phyloP scores from a whole-genome alignment of 2,113 vertebrate species.

The Odocoileus virginianus region DNA sequence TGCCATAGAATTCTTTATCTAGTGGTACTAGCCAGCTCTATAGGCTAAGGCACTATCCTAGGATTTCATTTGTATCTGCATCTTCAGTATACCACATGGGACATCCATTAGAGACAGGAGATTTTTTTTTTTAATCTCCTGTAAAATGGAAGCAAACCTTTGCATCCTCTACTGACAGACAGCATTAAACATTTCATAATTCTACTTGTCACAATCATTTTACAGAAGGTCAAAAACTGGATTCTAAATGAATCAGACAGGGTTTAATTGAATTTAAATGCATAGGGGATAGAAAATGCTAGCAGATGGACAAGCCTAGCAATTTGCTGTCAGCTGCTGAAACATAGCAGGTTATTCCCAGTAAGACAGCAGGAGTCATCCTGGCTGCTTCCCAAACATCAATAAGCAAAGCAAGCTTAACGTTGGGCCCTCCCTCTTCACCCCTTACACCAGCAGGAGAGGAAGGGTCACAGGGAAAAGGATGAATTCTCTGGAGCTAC shows the following conservation, averaged over 20 bases:
- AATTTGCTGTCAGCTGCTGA: slow-evolving; percentile 37
- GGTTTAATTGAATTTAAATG: slow-evolving; percentile 61
- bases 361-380: not conserved
- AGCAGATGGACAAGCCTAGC: slow-evolving; percentile 24
- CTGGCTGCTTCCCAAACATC: not conserved
- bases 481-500: slow-evolving; percentile 39
- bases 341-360: not conserved
- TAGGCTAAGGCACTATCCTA: not conserved
- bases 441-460: not conserved
- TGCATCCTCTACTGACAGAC: not conserved
- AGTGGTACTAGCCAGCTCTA: not conserved
- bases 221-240: not conserved
- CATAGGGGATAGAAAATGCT: slow-evolving; percentile 40
- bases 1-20: not conserved
- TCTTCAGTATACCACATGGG: not conserved
- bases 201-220: slow-evolving; percentile 34
- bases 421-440: not conserved
- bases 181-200: slow-evolving; percentile 42
- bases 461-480: not conserved
- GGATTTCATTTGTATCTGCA: not conserved
- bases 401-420: not conserved
- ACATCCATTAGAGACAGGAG: not conserved
- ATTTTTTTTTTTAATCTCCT: not conserved
- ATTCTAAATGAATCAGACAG: slow-evolving; percentile 62
- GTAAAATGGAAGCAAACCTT: slow-evolving; percentile 18